Base-by-base conservation (phyloP, 2,888 invertebrate genomes). In the Andrena camellia region DNA sequence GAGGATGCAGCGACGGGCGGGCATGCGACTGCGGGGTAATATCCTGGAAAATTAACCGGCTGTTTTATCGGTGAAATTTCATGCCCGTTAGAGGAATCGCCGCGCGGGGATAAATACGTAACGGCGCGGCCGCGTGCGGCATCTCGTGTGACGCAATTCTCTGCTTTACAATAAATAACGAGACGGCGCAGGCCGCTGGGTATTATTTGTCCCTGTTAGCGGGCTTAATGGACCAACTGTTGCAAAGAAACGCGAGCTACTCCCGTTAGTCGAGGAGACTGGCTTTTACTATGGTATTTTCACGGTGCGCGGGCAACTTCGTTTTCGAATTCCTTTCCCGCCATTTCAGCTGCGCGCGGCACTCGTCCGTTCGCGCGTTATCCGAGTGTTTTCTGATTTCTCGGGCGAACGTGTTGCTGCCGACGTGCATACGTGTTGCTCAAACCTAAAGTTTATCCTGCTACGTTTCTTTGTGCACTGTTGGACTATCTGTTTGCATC, bases 151-250 rank as follows among this genome's bases (percentile, higher is more conserved):
- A 75, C 62, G 80, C 80, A 80, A 80, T 75, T 62, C 54, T 57
- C 62, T 60, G 67, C 62, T 71, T 68, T 50, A 20, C 57, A 67
- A 48, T 57, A 71, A 82, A 82, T 67, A 70, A 80, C 35, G 20
- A 59, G 67, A 67, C 66, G 54, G 31, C 23, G 48, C 66, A 20
- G 26, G 29, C 31, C 52, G n/a, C 48, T 42, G 42, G 63, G 67
- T 26, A 54, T 71, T 70, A 71, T 82, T 75, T 82, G 64, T 75
- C 64, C 42, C n/a, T 54, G 33, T 80, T 82, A 33, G 50, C 20
- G 68, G 48, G 67, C 31, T 50, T 72, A 80, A 76, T 68, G 73
- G 63, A 17, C 60, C 77, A 71, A 50, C 66, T n/a, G 70, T 50
- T 57, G 8, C 62, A 6, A 48, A n/a, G 68, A 52, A 73, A 60